Conservation (phyloP, 2,888 invertebrate genomes). For the Morpho deidamia region DNA sequence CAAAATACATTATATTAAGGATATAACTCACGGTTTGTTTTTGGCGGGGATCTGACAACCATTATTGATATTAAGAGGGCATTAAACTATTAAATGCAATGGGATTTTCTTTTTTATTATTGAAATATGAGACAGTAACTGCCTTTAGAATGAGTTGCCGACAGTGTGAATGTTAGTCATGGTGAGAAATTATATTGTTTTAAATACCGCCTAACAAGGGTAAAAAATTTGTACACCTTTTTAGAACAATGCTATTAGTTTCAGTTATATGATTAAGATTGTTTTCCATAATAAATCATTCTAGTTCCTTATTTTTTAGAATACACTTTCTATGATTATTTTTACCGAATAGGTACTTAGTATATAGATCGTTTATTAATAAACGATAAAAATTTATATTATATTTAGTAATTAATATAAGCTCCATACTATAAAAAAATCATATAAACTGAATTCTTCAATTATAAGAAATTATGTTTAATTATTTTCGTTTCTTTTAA, state of each 20-base stretch:
- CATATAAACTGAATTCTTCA: too few relatives aligned
- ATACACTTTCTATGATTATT: too few relatives aligned
- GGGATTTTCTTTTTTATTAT: constrained; percentile 48
- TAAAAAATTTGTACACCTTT: constrained; percentile 10
- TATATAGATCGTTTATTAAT: too few relatives aligned
- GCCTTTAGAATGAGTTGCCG: constrained; percentile 54
- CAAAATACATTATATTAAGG: constrained; percentile 69
- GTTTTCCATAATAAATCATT: too few relatives aligned
- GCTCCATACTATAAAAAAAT: too few relatives aligned
- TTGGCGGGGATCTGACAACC: constrained; percentile 75
- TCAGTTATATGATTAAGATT: too few relatives aligned
- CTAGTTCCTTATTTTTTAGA: too few relatives aligned
- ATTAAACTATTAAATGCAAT: constrained; percentile 66
- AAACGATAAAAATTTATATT: too few relatives aligned
- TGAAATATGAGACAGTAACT: constrained; percentile 59
- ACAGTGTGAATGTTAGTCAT: constrained; percentile 55
- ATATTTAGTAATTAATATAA: too few relatives aligned
- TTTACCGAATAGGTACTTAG: too few relatives aligned
- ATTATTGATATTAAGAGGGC: constrained; percentile 74
- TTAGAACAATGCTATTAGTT: not conserved
- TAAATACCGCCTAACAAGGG: constrained; percentile 37
- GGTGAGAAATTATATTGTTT: constrained; percentile 64
- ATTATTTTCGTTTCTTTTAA: too few relatives aligned
- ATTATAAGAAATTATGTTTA: too few relatives aligned
- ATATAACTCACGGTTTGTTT: constrained; percentile 78